Evolutionary conservation across 2,888 invertebrate species (phyloP), one percentile per base, ranked within the genome.

Genomic region (Lordiphosa fenestrarum): DNA sequence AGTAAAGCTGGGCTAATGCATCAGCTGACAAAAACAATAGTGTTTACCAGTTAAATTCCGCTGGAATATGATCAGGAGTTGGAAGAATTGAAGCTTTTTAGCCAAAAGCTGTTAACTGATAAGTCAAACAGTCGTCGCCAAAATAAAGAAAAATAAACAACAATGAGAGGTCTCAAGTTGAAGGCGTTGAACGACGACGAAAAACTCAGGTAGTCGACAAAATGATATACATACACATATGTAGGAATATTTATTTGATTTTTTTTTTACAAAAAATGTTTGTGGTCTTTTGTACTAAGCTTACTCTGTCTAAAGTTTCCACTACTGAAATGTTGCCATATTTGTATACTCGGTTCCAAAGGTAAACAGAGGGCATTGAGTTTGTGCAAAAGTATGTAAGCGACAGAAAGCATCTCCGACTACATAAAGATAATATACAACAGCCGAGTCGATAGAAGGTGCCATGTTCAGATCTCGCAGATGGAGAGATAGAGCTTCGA

Each of bases 81-180:
- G 53, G 30, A 23, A 13, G 55, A 52, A 47, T 40, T 44, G 53
- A 53, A 59, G 71, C 77, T 70, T 57, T 53, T 69, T 52, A 75
- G 66, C 71, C 67, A 47, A 53, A 61, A 71, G 68, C 68, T 77
- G 84, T 77, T 84, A 83, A 84, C 71, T 74, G 81, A 73, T 83
- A 76, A 80, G 67, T 71, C 76, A 85, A 84, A 84, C 85, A 84
- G 83, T 65, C 68, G 81, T 66, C 73, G 61, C 47, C 63, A 15
- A 15, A 15, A 15, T 1, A 15, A 15, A 15, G 2, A 15, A 15
- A 15, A 15, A 44, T 33, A 44, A 44, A 44, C 33, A 44, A 44
- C 30, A 30, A 30, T 30, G 10, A 44, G 15, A 44, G 13, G 3
- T 15, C 44, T 44, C 44, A 44, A 44, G 33, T 44, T 33, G 9